Conservation (phyloP, 2,113 vertebrate species). For the Dromaius novaehollandiae region DNA sequence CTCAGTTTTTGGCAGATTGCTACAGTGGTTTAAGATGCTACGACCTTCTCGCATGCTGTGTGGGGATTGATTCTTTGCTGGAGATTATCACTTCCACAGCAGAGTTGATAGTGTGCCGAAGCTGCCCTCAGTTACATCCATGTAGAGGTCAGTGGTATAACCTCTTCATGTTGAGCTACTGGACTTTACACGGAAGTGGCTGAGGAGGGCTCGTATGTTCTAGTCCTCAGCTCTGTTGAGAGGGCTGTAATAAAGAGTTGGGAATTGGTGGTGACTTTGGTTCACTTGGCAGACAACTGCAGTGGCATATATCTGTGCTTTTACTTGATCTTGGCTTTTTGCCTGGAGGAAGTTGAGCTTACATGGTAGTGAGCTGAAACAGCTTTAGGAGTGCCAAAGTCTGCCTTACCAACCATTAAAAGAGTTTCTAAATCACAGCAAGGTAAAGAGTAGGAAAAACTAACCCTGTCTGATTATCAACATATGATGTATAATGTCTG, state of each 20-base stretch:
- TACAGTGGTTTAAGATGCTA: neutral
- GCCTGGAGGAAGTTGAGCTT: neutral
- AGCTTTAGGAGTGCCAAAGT: neutral
- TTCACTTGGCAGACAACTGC: neutral
- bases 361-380: neutral
- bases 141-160: neutral
- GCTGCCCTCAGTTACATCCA: neutral
- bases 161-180: neutral
- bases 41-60: neutral
- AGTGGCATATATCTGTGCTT: neutral
- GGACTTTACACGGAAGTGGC: neutral
- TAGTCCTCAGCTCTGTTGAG: neutral
- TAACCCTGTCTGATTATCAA: neutral
- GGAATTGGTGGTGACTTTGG: neutral
- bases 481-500: neutral
- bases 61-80: neutral
- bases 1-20: neutral
- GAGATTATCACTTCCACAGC: accelerated
- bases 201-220: neutral
- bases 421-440: neutral
- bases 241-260: neutral
- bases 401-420: neutral
- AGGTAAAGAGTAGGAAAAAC: neutral
- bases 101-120: accelerated
- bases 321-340: neutral